Percentiles rank a stretch among this genome's conserved stretches.
Evolutionary conservation across 2,113 vertebrate species (phyloP).

Genomic region (Eurystomus gularis): DNA sequence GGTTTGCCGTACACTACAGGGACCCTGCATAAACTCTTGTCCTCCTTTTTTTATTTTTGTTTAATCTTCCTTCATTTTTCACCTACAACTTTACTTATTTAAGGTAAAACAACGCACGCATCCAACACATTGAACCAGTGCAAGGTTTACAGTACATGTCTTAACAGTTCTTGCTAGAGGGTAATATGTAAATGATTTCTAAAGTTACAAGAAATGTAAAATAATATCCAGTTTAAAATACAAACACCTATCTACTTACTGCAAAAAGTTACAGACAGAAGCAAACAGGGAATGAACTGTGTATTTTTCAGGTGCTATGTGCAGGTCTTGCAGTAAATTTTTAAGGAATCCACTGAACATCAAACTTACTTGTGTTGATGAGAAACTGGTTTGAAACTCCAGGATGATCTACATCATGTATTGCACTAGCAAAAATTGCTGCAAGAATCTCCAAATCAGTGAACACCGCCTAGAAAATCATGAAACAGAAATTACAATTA

Average conservation of each 20-base stretch:
- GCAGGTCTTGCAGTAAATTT: neutral
- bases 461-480: constrained; percentile 89
- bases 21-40: neutral
- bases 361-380: constrained; percentile 97
- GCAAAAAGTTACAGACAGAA: neutral
- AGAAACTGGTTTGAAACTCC: constrained; percentile 99
- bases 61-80: neutral
- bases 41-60: neutral
- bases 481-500: neutral
- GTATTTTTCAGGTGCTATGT: neutral
- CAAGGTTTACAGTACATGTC: neutral
- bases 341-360: neutral
- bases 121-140: neutral
- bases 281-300: neutral
- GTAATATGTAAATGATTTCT: neutral
- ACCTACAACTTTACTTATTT: neutral
- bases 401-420: constrained; percentile 98
- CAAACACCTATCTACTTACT: neutral
- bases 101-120: neutral
- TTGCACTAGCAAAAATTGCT: constrained; percentile 98
- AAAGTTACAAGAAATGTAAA: neutral
- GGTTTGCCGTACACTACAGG: neutral
- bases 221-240: neutral
- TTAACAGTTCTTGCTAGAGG: neutral
- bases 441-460: constrained; percentile 98